A percentile compares a stretch with the other conserved stretches of the same genome.
phyloP scores from a whole-genome alignment of 2,888 invertebrate genomes.

The Heliconius hortense region DNA sequence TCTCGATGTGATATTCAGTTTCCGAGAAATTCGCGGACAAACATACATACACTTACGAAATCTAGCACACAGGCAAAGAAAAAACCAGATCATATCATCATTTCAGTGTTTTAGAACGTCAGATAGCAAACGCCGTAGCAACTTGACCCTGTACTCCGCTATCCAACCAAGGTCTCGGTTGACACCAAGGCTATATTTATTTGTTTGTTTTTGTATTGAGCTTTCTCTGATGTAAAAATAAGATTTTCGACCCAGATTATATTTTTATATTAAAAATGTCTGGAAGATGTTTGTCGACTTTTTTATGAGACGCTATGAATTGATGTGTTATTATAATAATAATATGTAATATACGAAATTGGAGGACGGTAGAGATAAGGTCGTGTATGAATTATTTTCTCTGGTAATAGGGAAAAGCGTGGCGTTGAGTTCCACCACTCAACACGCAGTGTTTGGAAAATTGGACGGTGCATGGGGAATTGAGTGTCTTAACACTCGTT shows the following conservation, averaged over 20 bases:
- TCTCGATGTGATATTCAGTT: not conserved
- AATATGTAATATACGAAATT: not conserved
- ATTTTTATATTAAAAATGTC: not conserved
- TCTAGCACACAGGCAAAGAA: not conserved
- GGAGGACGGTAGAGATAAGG: not conserved
- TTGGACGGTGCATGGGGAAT: not conserved
- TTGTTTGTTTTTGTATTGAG: conserved; percentile 19
- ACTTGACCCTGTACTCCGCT: conserved; percentile 3
- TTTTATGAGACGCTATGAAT: not conserved
- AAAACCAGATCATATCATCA: not conserved
- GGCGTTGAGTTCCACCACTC: not conserved
- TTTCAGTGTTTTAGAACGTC: not conserved
- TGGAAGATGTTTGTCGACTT: not conserved
- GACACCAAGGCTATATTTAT: conserved; percentile 20
- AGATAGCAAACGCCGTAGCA: not conserved
- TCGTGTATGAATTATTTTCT: not conserved
- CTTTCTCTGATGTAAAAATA: conserved; percentile 13
- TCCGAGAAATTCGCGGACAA: not conserved
- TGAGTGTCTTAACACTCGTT: not conserved
- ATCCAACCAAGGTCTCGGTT: conserved; percentile 17
- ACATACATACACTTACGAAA: not conserved
- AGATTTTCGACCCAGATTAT: not conserved
- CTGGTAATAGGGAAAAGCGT: too few species aligned
- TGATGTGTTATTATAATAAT: not conserved
- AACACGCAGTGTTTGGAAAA: not conserved